These are phyloP conservation scores for Ploceus nigricollis DNA, from an alignment of 2,113 vertebrate species.

Conservation along the genomic window DNA sequence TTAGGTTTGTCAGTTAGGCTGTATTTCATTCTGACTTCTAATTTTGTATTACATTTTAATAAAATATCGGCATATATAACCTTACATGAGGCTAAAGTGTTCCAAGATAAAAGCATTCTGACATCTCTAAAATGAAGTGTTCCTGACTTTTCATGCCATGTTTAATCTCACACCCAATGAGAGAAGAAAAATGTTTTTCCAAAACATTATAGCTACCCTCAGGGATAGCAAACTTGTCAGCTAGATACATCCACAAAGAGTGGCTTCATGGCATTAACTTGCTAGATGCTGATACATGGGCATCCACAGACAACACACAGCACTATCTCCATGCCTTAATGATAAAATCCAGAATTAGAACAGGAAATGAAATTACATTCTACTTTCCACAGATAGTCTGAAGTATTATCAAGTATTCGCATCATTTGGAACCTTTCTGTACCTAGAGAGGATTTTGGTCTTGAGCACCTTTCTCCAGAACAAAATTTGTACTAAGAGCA, in stretches of 20 bases:
- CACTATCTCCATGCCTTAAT: neutral
- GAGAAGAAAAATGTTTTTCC: neutral
- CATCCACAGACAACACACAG: neutral
- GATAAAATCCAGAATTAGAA: neutral
- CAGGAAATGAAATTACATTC: neutral
- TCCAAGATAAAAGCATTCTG: conserved; percentile 4
- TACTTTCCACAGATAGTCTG: neutral
- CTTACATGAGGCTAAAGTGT: neutral
- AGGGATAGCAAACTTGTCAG: neutral
- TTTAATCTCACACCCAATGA: neutral
- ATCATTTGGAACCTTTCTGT: neutral
- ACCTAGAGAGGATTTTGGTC: neutral
- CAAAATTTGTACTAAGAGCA: neutral
- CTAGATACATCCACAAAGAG: neutral
- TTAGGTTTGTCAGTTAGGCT: neutral
- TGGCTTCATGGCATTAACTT: neutral
- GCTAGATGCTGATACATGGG: neutral
- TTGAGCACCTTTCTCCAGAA: neutral
- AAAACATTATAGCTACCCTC: neutral
- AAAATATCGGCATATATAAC: neutral
- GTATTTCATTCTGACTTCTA: neutral
- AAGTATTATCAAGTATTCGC: neutral
- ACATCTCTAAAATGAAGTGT: neutral
- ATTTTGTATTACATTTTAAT: conserved; percentile 1
- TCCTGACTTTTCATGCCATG: neutral